Evolutionary conservation across 2,888 invertebrate species (phyloP).

Genomic region (Tenthredo amoena): DNA sequence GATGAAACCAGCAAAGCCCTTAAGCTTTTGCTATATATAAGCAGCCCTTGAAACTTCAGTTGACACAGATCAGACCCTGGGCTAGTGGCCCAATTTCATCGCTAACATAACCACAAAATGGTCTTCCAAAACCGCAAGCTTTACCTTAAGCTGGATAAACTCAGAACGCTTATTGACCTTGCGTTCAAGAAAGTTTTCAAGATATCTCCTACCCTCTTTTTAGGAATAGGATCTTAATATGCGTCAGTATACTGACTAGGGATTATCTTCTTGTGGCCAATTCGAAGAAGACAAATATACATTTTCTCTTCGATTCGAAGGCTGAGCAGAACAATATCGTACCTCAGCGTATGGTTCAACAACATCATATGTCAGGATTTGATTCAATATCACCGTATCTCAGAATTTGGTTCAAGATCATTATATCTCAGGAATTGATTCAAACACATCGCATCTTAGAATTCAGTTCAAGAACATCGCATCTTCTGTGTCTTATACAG

Average conservation of each 20-base stretch:
- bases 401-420: background rate
- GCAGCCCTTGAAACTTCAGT: constrained; percentile 34
- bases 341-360: background rate
- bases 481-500: background rate
- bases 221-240: background rate
- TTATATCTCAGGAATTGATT: background rate
- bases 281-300: background rate
- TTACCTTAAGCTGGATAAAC: background rate
- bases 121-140: constrained; percentile 1
- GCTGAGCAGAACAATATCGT: background rate
- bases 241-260: background rate
- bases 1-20: constrained; percentile 20
- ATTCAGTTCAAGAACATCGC: background rate
- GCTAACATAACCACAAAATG: background rate
- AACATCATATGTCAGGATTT: background rate
- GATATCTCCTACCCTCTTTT: background rate
- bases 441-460: background rate
- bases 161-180: background rate
- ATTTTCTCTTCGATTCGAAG: background rate
- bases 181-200: background rate
- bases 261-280: background rate
- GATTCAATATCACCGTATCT: background rate
- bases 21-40: constrained; percentile 14
- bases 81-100: constrained; percentile 36
- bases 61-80: constrained; percentile 11